Conservation (phyloP, 1,140 invertebrate genomes). For the Alviniconcha marisindica region DNA sequence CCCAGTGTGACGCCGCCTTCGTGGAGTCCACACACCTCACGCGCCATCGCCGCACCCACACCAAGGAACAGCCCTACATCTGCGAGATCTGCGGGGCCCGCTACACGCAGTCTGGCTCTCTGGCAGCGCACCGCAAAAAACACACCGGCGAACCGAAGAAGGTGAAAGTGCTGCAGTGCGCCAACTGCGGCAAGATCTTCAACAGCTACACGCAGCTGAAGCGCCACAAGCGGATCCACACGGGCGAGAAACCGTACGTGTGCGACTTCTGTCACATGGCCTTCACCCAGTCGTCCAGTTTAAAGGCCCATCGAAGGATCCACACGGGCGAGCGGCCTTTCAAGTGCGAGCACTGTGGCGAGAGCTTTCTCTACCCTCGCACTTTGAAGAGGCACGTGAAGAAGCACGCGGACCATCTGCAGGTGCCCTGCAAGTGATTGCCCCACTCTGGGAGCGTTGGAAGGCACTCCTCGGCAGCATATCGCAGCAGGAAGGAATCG, state of each 20-base stretch:
- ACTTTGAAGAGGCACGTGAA: conserved; percentile 21
- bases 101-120: conserved; percentile 40
- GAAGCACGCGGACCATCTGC: conserved; percentile 5
- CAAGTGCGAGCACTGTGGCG: conserved; percentile 73
- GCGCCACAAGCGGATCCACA: conserved; percentile 72
- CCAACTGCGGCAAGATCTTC: conserved; percentile 52
- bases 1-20: conserved; percentile 36
- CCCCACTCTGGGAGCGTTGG: no score
- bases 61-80: conserved; percentile 44
- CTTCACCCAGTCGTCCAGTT: conserved; percentile 56
- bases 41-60: conserved; percentile 42
- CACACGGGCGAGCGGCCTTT: conserved; percentile 73
- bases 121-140: conserved; percentile 41
- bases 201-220: conserved; percentile 57
- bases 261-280: conserved; percentile 74
- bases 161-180: conserved; percentile 36
- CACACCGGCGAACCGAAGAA: conserved; percentile 40
- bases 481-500: no score
- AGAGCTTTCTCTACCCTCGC: conserved; percentile 30
- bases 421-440: no score
- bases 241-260: conserved; percentile 70
- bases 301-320: conserved; percentile 69
- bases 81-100: conserved; percentile 44
- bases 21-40: conserved; percentile 35
- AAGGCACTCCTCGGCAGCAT: no score